Conservation (phyloP, 2,888 invertebrate genomes). For the Cantharis rustica region DNA sequence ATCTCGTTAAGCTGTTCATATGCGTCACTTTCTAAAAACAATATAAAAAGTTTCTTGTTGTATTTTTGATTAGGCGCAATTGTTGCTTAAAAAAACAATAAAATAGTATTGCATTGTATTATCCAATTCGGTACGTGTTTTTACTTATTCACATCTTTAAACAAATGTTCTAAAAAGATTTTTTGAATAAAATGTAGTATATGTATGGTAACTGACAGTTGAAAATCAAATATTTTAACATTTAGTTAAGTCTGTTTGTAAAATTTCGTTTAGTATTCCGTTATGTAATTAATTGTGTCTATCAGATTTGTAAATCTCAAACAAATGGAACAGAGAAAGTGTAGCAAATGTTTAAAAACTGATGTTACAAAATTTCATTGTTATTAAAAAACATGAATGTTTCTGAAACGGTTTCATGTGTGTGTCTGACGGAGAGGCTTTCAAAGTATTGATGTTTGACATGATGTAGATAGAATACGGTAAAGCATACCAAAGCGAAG, state of each 20-base stretch:
- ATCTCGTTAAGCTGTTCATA: too few species aligned
- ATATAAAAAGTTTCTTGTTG: too few species aligned
- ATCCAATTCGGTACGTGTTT: too few species aligned
- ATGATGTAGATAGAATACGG: constrained; percentile 16
- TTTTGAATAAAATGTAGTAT: too few species aligned
- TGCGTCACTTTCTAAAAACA: too few species aligned
- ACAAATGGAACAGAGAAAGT: not conserved
- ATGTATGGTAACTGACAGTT: too few species aligned
- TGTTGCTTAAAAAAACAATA: too few species aligned
- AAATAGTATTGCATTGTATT: too few species aligned
- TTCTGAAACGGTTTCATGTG: not conserved
- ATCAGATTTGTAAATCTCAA: not conserved
- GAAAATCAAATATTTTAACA: too few species aligned
- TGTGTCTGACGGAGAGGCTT: not conserved
- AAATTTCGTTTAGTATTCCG: not conserved
- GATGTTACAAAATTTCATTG: not conserved
- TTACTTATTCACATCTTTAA: too few species aligned
- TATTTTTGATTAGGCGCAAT: too few species aligned
- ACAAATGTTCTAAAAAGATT: too few species aligned
- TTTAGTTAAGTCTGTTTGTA: not conserved
- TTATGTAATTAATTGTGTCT: not conserved
- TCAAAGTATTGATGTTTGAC: constrained; percentile 4
- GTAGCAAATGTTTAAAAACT: not conserved
- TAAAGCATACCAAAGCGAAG: constrained; percentile 16
- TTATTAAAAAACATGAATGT: not conserved